These are phyloP conservation scores for Amphiprion ocellaris DNA, from an alignment of 2,113 vertebrate genomes.

Conservation along the genomic window DNA sequence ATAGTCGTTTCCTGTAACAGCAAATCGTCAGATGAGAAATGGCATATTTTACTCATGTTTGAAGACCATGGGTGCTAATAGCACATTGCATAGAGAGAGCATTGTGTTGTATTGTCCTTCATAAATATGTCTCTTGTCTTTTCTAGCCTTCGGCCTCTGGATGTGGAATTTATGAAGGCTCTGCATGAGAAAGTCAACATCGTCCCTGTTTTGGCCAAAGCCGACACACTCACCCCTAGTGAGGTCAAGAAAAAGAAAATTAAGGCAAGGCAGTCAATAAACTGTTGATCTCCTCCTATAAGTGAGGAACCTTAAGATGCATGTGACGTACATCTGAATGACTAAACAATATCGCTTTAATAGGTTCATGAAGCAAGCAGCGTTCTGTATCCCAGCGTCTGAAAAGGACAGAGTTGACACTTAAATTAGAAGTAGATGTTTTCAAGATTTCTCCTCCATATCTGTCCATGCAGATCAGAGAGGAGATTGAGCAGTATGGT, in stretches of 20 bases:
- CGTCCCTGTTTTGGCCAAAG: constrained; percentile 95
- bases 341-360: too few relatives aligned
- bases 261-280: constrained; percentile 83
- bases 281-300: not conserved
- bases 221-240: constrained; percentile 92
- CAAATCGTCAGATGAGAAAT: not conserved
- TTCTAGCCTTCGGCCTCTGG: constrained; percentile 93
- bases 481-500: constrained; percentile 93
- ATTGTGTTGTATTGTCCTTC: not conserved
- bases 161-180: constrained; percentile 97
- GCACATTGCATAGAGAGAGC: not conserved
- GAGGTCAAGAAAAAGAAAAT: constrained; percentile 96
- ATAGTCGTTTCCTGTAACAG: not conserved
- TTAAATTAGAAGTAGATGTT: too few relatives aligned
- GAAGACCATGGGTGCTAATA: not conserved
- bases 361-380: too few relatives aligned
- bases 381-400: too few relatives aligned
- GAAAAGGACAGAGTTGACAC: too few relatives aligned
- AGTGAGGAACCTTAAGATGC: too few relatives aligned
- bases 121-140: constrained; percentile 1
- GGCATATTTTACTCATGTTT: not conserved
- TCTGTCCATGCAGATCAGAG: constrained; percentile 88
- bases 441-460: not conserved
- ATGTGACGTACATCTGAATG: too few relatives aligned
- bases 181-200: constrained; percentile 98